phyloP scores from a whole-genome alignment of 1,140 invertebrate species.

The Catajapyx aquilonaris region DNA sequence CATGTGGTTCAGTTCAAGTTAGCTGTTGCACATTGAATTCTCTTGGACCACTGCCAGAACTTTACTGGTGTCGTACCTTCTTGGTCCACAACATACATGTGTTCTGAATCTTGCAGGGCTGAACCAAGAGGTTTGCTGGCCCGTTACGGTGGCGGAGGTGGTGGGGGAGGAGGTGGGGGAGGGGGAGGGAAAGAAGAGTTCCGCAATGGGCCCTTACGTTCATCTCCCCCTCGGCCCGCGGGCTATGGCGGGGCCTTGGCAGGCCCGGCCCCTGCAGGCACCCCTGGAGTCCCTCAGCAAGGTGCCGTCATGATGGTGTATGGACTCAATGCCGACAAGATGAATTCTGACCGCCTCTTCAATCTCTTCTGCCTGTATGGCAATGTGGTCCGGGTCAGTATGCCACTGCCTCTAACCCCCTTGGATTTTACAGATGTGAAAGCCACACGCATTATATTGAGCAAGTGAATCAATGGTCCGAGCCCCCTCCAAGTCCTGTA shows the following conservation, averaged over 20 bases:
- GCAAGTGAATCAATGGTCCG: too few relatives aligned
- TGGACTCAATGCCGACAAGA: conserved; percentile 75
- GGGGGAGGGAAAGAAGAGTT: background rate
- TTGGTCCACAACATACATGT: too few relatives aligned
- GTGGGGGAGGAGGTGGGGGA: background rate
- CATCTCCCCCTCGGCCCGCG: too few relatives aligned
- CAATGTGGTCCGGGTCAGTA: conserved; percentile 88
- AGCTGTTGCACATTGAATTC: too few relatives aligned
- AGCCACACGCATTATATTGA: too few relatives aligned
- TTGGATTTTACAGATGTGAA: too few relatives aligned
- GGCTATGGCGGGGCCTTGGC: background rate
- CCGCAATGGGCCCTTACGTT: background rate
- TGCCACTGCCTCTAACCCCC: too few relatives aligned
- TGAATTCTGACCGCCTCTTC: conserved; percentile 93
- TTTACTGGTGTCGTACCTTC: too few relatives aligned
- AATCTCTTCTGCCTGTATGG: conserved; percentile 97
- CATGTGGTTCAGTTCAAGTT: too few relatives aligned
- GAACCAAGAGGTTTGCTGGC: background rate
- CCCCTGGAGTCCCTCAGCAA: conserved; percentile 31
- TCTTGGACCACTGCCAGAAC: too few relatives aligned
- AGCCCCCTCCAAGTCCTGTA: too few relatives aligned
- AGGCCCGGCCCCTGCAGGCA: conserved; percentile 8
- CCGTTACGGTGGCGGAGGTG: background rate
- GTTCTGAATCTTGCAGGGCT: too few relatives aligned
- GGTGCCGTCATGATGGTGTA: conserved; percentile 96